Evolutionary conservation across 2,888 invertebrate genomes (phyloP).

Genomic region (Unio pictorum): DNA sequence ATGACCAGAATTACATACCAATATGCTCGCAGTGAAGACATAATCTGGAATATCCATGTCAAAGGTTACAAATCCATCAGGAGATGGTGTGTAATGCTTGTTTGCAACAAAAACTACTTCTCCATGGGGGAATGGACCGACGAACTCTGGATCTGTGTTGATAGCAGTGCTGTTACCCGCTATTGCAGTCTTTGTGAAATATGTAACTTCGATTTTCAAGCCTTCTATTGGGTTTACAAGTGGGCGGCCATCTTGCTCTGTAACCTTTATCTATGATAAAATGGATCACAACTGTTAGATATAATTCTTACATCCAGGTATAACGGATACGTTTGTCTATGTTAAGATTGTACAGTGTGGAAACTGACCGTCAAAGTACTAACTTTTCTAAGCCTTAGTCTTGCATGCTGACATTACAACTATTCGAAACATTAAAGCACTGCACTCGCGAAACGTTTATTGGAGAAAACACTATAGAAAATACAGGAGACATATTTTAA

Average conservation of each 20-base stretch:
- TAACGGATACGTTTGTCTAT: no score
- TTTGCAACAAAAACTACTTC: slow-evolving; percentile 12
- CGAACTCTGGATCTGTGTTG: slow-evolving; percentile 4
- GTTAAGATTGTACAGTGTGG: no score
- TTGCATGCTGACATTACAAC: no score
- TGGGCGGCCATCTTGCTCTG: slow-evolving; percentile 46
- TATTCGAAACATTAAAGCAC: no score
- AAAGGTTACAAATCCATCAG: slow-evolving; percentile 29
- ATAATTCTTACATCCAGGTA: no score
- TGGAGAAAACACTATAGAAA: no score
- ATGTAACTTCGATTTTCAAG: slow-evolving; percentile 34
- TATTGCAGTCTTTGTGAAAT: slow-evolving; percentile 27
- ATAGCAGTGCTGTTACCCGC: not conserved
- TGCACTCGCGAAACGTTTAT: no score
- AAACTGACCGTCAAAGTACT: no score
- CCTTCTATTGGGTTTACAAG: slow-evolving; percentile 16
- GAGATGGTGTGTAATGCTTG: slow-evolving; percentile 7
- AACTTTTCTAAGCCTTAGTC: no score
- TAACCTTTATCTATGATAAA: slow-evolving; percentile 35
- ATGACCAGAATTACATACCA: slow-evolving; percentile 14
- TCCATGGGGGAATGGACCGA: slow-evolving; percentile 26
- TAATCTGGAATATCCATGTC: slow-evolving; percentile 29
- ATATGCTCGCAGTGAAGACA: slow-evolving; percentile 30
- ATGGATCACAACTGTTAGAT: no score
- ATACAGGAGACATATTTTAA: no score